Evolutionary conservation across 2,113 vertebrate genomes (phyloP).

Genomic region (Isichthys henryi): DNA sequence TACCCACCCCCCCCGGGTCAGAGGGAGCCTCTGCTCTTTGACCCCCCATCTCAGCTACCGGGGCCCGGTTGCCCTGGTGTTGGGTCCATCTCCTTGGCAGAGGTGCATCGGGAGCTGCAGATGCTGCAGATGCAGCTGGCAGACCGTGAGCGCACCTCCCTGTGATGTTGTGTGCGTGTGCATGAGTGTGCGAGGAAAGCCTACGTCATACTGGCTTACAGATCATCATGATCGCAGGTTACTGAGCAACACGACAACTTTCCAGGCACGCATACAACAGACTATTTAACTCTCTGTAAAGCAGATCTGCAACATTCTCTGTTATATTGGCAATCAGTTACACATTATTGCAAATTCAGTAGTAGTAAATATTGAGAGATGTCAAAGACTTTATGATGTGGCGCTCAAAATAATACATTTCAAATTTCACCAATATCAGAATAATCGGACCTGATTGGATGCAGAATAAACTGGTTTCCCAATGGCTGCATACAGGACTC

Average conservation of each 20-base stretch:
- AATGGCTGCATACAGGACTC: neutral
- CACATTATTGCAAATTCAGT: neutral
- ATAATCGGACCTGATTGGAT: neutral
- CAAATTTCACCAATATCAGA: neutral
- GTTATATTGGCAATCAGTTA: neutral
- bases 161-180: neutral
- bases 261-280: neutral
- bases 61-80: slow-evolving; percentile 53
- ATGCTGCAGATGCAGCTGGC: slow-evolving; percentile 79
- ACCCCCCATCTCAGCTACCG: slow-evolving; percentile 28
- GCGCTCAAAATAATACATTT: neutral
- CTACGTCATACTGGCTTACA: neutral
- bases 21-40: slow-evolving; percentile 43
- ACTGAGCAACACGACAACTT: neutral
- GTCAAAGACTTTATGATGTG: slow-evolving; percentile 7
- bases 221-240: neutral
- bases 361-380: neutral
- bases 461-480: neutral
- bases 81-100: slow-evolving; percentile 68
- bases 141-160: slow-evolving; percentile 61
- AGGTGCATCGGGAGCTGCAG: slow-evolving; percentile 86
- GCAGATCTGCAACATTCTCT: neutral
- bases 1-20: slow-evolving; percentile 33
- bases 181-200: neutral
- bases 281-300: neutral